A percentile compares a stretch with the other conserved stretches of the same genome.
phyloP scores from a whole-genome alignment of 2,113 vertebrate species.

The Furnarius figulus region DNA sequence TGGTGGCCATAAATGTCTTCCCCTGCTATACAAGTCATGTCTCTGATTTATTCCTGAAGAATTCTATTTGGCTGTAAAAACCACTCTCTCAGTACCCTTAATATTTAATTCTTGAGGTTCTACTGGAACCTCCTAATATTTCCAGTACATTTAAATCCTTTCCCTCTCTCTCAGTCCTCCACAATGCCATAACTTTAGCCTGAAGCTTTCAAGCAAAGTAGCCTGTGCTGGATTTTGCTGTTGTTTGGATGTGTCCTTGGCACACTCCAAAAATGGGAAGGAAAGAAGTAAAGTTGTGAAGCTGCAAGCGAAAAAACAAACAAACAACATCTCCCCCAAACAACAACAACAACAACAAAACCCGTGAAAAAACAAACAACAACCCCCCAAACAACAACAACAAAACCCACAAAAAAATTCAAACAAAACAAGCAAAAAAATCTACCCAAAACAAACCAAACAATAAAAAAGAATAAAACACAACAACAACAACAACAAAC shows the following conservation, averaged over 20 bases:
- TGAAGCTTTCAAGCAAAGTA: neutral
- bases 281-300: neutral
- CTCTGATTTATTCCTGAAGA: neutral
- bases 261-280: neutral
- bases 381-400: no score
- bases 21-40: neutral
- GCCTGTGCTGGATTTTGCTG: neutral
- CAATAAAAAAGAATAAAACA: no score
- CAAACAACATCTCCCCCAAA: no score
- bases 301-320: neutral
- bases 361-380: neutral
- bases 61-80: neutral
- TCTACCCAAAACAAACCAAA: no score
- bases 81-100: neutral
- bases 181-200: neutral
- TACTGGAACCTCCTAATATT: neutral
- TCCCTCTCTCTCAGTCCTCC: neutral
- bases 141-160: neutral
- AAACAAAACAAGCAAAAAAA: no score
- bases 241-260: neutral
- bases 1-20: neutral
- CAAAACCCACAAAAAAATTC: no score
- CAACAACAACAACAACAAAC: neutral
- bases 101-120: neutral
- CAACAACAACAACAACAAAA: neutral